Base-by-base conservation (phyloP, 2,797 vertebrate species). In the Gymnopithys bicolor region DNA sequence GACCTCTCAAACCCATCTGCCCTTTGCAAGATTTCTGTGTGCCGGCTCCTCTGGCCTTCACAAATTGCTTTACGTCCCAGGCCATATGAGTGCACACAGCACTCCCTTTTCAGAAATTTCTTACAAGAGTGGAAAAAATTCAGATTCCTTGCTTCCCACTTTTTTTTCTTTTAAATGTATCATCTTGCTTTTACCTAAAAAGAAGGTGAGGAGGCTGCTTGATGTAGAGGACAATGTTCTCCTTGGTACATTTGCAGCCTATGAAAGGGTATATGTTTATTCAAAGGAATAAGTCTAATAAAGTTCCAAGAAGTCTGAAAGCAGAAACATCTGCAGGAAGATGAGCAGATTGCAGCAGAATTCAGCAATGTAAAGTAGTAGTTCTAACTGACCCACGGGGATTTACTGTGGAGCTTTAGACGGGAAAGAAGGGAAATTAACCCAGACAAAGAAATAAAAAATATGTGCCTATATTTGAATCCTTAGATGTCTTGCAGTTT, bases 251-350 rank as follows among this genome's bases (percentile, higher is more conserved):
- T 95, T 80, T 81, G 85, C 86, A 89, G 53, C 64, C 56, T 84
- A 60, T 71, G 60, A 64, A 64, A 89, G 63, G 41, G 7, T 73
- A 24, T 69, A 48, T 11, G 0, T 84, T 84, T 95, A 90, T 92
- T 92, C 60, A 87, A 77, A 93, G 91, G 94, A 97, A 76, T 62
- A 66, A 88, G n/a, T 90, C 69, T 51, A 94, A 2, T 85, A 46
- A 95, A 87, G 83, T 96, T 97, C 96, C 93, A 95, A 96, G 95
- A 97, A 96, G 91, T 74, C 96, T 92, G 75, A 96, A 97, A 96
- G 84, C 76, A 96, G 96, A 96, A 98, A 97, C 96, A 97, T 97
- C 96, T 98, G 97, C 83, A 96, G 94, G 82, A 97, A 95, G 79
- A 95, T 90, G 94, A 97, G 92, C 89, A 97, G 94, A 96, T 96